Conservation (phyloP, 2,797 vertebrate genomes). For the Carapus acus region DNA sequence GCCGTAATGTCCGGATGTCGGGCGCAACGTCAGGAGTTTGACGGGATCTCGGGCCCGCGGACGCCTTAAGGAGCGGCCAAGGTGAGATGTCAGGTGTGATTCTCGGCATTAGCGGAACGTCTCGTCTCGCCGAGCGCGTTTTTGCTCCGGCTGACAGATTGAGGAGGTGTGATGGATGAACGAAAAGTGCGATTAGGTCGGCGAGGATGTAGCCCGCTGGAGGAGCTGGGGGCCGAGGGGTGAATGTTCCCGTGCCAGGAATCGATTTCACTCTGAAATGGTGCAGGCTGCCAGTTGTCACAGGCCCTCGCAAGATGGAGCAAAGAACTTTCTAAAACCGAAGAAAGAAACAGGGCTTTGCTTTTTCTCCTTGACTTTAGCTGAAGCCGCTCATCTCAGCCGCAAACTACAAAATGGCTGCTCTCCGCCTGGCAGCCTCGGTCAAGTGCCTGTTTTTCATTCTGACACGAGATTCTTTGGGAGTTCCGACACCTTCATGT, state of each 20-base stretch:
- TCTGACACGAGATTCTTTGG: too few species aligned
- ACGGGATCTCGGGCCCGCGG: background rate
- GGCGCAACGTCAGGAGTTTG: constrained; percentile 2
- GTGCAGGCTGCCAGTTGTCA: constrained; percentile 35
- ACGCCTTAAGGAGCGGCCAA: constrained; percentile 14
- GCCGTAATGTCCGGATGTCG: background rate
- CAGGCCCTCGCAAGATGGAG: constrained; percentile 10
- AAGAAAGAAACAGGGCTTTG: too few species aligned
- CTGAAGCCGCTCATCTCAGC: too few species aligned
- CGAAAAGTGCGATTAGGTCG: constrained; percentile 36
- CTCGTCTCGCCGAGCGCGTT: constrained; percentile 22
- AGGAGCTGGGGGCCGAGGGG: too few species aligned
- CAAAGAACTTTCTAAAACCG: too few species aligned
- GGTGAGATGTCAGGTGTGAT: constrained; percentile 31
- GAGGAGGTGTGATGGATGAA: constrained; percentile 30
- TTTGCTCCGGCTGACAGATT: constrained; percentile 9
- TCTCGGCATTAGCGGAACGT: constrained; percentile 27
- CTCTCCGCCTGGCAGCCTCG: too few species aligned
- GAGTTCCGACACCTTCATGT: too few species aligned
- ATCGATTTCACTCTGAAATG: constrained; percentile 45
- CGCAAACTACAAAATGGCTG: too few species aligned
- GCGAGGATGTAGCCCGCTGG: constrained; percentile 40
- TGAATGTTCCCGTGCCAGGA: constrained; percentile 37
- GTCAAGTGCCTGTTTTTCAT: too few species aligned
- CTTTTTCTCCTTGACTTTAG: too few species aligned